Conservation (phyloP, 2,888 invertebrate species). For the Heliconius sara region DNA sequence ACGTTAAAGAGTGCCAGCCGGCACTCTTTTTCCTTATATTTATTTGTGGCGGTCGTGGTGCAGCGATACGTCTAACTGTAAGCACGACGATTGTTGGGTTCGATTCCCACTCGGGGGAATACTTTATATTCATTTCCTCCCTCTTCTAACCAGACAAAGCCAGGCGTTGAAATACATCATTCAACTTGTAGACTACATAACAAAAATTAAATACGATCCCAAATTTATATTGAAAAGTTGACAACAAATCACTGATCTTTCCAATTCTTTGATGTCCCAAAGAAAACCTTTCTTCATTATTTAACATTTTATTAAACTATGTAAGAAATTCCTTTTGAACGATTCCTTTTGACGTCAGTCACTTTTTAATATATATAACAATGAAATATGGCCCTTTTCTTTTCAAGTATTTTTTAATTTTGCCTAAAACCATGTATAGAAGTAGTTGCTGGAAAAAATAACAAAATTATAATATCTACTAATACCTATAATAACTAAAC, state of each 20-base stretch:
- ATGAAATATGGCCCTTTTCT: not conserved
- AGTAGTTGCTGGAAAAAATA: no score
- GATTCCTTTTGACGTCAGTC: not conserved
- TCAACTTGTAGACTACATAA: no score
- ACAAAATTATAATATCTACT: no score
- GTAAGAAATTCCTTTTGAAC: not conserved
- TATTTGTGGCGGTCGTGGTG: no score
- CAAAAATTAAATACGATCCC: no score
- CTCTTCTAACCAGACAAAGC: no score
- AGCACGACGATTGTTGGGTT: not conserved
- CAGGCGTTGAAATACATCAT: not conserved
- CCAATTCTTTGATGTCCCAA: not conserved
- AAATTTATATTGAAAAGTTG: not conserved
- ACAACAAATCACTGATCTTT: constrained; percentile 7
- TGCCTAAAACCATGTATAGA: not conserved
- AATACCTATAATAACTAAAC: no score
- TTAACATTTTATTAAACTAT: not conserved
- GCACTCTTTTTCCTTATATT: no score
- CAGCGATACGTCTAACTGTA: not conserved
- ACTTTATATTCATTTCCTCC: not conserved
- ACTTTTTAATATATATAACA: not conserved
- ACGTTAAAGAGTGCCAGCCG: no score
- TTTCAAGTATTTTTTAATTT: not conserved
- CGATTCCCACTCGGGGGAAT: not conserved
- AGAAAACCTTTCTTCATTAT: not conserved